Conservation (phyloP, 1,140 invertebrate genomes). For the Oppia nitens region DNA sequence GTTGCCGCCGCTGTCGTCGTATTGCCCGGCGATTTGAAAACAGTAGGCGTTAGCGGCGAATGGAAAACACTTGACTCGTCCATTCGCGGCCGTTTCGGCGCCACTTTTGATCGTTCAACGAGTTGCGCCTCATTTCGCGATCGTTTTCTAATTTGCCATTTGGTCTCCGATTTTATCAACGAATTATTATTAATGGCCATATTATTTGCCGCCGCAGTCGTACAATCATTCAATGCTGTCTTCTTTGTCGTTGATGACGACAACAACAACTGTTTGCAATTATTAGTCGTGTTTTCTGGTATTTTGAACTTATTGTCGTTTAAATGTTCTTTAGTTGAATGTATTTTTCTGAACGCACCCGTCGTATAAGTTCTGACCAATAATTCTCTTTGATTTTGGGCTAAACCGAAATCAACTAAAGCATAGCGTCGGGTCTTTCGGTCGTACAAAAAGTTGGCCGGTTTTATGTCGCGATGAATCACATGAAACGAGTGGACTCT, state of each 20-base stretch:
- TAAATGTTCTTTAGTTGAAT: neutral
- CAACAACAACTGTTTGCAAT: no score
- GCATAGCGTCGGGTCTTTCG: slow-evolving; percentile 48
- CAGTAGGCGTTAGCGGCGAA: slow-evolving; percentile 1
- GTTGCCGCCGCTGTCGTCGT: no score
- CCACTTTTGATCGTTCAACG: neutral
- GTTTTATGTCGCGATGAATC: slow-evolving; percentile 84
- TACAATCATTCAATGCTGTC: neutral
- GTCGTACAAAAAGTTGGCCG: slow-evolving; percentile 78
- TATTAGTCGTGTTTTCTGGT: neutral
- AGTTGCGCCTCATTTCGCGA: neutral
- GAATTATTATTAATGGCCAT: no score
- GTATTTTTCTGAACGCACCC: neutral
- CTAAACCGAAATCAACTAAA: slow-evolving; percentile 75
- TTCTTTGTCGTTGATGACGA: neutral
- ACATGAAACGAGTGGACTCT: slow-evolving; percentile 67
- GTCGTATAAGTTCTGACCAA: neutral
- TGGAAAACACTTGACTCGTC: neutral
- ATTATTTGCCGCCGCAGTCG: no score
- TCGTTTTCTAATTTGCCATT: neutral
- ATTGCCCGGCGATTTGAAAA: neutral
- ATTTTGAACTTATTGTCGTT: neutral
- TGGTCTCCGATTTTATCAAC: neutral
- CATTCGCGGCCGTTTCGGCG: neutral
- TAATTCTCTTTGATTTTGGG: slow-evolving; percentile 30